Evolutionary conservation across 2,888 invertebrate species (phyloP), one percentile per base, ranked within the genome.

Genomic region (Allophyes oxyacanthae): DNA sequence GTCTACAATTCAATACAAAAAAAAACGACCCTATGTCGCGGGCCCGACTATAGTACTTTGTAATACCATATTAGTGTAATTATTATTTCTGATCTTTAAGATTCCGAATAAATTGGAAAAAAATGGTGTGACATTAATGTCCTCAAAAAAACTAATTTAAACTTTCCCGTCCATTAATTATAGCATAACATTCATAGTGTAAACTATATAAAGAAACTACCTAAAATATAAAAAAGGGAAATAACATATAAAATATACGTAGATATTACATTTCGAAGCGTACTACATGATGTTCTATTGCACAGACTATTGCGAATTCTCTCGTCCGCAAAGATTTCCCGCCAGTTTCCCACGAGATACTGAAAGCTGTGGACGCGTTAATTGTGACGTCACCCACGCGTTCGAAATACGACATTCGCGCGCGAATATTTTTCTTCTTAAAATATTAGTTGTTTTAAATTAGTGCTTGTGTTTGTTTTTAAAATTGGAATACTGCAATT

Each of bases 321-420:
- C 63, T 43, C 54, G 36, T 59, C 63, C 67, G 58, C 45, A 37
- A 64, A 75, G 74, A 67, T 81, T 81, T 82, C 84, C 81, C 84
- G 83, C 84, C 83, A 83, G 83, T 83, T 82, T 83, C 77, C 72
- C 73, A 52, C 72, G 72, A 75, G 83, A 79, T 72, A 71, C 73
- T 71, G 79, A 61, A 69, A 70, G 80, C 62, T 76, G 56, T 75
- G 70, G 75, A 80, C 82, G 81, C 74, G 53, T 64, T 57, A 50
- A 37, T 53, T 38, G 70, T 79, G 80, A 75, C 79, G 74, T 79
- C 71, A 77, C 38, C 13, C 11, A 75, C 54, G 37, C 38, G 45
- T 45, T 64, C 65, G 20, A 28, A 52, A 43, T 70, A 64, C 64
- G 57, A 55, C 68, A 70, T 68, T 64, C 70, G 73, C 78, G 80